A percentile compares a stretch with the other conserved stretches of the same genome.
These are phyloP conservation scores for Ashinkailepas kermadecensis DNA, from an alignment of 2,888 invertebrate genomes.

Conservation along the genomic window DNA sequence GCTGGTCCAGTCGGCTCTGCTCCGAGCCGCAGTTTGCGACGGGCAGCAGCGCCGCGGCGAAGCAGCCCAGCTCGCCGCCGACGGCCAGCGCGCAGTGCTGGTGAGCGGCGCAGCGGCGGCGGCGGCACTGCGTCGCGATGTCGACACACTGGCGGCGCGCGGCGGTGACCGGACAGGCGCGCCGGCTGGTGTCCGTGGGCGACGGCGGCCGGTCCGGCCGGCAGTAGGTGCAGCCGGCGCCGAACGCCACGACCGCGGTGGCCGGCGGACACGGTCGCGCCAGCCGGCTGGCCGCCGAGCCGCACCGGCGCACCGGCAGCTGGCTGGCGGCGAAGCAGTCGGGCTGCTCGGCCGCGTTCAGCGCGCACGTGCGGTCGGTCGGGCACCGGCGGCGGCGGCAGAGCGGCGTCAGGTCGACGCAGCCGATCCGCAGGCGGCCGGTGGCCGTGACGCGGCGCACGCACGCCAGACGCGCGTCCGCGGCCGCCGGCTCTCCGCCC, in stretches of 20 bases:
- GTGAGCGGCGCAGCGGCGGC: not conserved
- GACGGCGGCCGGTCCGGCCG: not conserved
- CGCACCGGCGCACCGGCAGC: not conserved
- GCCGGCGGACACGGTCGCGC: not conserved
- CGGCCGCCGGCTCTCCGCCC: not conserved
- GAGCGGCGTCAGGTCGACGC: not conserved
- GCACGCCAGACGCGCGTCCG: not conserved
- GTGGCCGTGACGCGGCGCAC: not conserved
- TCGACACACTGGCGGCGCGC: not conserved
- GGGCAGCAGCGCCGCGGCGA: not conserved
- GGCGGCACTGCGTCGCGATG: not conserved
- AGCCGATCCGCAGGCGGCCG: not conserved
- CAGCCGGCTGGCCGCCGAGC: not conserved
- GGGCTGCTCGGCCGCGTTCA: not conserved
- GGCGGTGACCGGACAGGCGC: not conserved
- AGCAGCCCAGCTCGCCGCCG: not conserved
- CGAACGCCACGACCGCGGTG: not conserved
- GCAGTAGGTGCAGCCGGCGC: conserved; percentile 11
- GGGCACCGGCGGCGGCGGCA: not conserved
- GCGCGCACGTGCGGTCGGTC: conserved; percentile 4
- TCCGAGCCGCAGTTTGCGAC: not conserved
- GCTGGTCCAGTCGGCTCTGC: conserved; percentile 12
- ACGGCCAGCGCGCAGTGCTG: not conserved
- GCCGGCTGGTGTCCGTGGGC: not conserved
- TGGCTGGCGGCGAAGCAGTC: conserved; percentile 17